Conservation (phyloP, 2,113 vertebrate species). For the Epinephelus moara region DNA sequence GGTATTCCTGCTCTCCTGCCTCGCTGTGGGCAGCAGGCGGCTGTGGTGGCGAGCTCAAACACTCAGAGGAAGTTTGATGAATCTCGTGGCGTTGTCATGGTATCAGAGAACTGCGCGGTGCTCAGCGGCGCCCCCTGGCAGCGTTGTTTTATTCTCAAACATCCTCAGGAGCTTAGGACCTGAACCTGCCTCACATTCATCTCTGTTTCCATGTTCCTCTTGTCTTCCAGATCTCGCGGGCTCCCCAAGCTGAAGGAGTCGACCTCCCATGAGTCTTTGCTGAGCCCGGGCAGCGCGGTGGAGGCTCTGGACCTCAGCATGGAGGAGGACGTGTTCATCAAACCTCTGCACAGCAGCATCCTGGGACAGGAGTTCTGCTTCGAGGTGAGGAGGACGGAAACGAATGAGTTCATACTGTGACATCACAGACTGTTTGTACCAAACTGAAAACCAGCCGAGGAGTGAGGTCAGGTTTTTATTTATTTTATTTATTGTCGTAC, state of each 20-base stretch:
- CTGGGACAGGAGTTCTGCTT: constrained; percentile 98
- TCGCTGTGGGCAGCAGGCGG: neutral
- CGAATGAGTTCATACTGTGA: no score
- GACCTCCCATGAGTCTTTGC: constrained; percentile 92
- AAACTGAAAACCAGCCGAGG: no score
- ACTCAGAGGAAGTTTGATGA: neutral
- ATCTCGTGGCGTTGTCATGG: neutral
- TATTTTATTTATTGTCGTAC: no score
- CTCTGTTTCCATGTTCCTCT: neutral
- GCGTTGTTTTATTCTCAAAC: no score
- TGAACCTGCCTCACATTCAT: no score
- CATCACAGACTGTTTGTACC: no score
- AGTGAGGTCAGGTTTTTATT: no score
- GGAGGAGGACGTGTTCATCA: constrained; percentile 92
- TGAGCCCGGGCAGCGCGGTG: constrained; percentile 90
- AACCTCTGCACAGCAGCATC: constrained; percentile 95
- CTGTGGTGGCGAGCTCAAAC: neutral
- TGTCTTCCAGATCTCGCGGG: constrained; percentile 86
- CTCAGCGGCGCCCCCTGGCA: no score
- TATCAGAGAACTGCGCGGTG: no score
- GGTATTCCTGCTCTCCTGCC: constrained; percentile 76
- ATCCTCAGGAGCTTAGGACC: no score
- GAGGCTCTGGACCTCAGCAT: constrained; percentile 92
- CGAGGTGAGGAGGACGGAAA: constrained; percentile 82
- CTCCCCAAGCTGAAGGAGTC: constrained; percentile 94